Conservation (phyloP, 2,113 vertebrate genomes). For the Hypomesus transpacificus region DNA sequence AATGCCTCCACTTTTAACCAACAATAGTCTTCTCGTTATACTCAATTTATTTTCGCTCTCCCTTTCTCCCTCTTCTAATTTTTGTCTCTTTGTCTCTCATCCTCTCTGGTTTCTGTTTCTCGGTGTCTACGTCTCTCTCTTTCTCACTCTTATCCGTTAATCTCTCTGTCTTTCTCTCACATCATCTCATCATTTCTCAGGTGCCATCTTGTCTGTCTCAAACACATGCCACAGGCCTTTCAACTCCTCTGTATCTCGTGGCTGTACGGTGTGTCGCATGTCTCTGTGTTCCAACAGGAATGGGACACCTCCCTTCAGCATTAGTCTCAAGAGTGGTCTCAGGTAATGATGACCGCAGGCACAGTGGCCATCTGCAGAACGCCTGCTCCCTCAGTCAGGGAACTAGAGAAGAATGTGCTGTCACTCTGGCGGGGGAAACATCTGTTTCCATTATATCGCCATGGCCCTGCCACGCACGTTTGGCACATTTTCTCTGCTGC, state of each 20-base stretch:
- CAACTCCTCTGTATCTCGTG: conserved; percentile 25
- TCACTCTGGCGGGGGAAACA: conserved; percentile 64
- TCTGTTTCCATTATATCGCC: conserved; percentile 68
- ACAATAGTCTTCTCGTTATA: too few species aligned
- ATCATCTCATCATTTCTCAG: neutral
- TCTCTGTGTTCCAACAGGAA: conserved; percentile 29
- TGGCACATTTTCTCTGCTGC: conserved; percentile 47
- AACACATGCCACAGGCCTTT: conserved; percentile 23
- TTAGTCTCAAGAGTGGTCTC: conserved; percentile 35
- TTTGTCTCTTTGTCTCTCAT: too few species aligned
- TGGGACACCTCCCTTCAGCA: neutral
- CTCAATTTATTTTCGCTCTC: conserved; percentile 1
- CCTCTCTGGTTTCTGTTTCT: conserved; percentile 12
- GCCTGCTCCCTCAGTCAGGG: conserved; percentile 52
- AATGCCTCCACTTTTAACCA: too few species aligned
- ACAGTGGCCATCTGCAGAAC: conserved; percentile 60
- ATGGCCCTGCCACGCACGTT: conserved; percentile 55
- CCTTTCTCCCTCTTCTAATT: too few species aligned
- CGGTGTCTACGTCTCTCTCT: conserved; percentile 22
- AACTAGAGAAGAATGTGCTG: conserved; percentile 64
- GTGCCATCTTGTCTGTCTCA: neutral
- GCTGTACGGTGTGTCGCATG: conserved; percentile 38
- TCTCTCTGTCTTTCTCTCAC: neutral
- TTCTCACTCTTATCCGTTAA: neutral
- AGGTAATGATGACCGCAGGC: conserved; percentile 61